Conservation (phyloP, 1,140 invertebrate genomes). For the Brachionus koreanus region DNA sequence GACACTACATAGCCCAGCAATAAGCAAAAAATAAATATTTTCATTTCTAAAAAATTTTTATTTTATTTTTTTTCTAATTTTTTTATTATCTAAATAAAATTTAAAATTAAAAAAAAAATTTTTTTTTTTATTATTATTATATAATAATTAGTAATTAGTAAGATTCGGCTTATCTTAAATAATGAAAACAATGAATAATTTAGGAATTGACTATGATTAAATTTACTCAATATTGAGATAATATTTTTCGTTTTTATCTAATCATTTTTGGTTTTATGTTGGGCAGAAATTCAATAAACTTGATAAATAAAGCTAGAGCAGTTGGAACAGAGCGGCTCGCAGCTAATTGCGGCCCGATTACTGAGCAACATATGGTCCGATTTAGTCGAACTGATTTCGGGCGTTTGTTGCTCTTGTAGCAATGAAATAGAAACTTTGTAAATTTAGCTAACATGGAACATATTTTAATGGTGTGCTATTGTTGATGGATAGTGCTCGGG, state of each 20-base stretch:
- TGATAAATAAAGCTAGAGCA: background rate
- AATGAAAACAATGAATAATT: background rate
- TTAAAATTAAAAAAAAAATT: background rate
- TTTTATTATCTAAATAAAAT: background rate
- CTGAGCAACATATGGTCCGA: background rate
- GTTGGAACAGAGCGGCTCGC: background rate
- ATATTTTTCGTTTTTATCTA: conserved; percentile 8
- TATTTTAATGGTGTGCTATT: background rate
- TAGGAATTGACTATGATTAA: background rate
- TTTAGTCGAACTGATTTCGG: background rate
- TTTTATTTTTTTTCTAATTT: background rate
- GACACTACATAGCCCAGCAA: background rate
- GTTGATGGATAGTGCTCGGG: conserved; percentile 18
- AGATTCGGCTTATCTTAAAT: background rate
- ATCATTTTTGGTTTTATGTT: background rate
- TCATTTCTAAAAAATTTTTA: background rate
- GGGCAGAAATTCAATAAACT: background rate
- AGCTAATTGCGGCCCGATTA: background rate
- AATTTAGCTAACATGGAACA: background rate
- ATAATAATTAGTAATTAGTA: background rate
- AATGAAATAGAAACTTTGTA: background rate
- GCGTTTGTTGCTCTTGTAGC: background rate
- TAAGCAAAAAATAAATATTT: background rate
- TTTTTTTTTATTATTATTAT: background rate
- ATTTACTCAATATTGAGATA: background rate